A percentile compares a stretch with the other conserved stretches of the same genome.
Conservation (phyloP, 2,113 vertebrate species). For the Apeltes quadracus region DNA sequence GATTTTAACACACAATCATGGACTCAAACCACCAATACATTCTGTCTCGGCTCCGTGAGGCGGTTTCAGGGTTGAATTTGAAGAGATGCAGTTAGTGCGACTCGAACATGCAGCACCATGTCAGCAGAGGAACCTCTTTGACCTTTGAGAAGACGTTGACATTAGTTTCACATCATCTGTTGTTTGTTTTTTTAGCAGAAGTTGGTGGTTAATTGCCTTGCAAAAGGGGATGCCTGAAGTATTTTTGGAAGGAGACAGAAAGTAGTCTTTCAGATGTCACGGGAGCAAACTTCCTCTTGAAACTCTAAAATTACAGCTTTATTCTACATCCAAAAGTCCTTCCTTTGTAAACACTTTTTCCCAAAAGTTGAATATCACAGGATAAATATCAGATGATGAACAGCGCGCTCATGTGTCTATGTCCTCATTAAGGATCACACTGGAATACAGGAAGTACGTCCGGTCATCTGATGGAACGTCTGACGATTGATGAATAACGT, state of each 20-base stretch:
- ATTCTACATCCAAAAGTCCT: not conserved
- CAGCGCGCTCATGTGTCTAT: slow-evolving; percentile 15
- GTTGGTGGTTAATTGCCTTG: not conserved
- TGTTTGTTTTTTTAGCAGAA: slow-evolving; percentile 22
- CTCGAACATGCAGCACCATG: not conserved
- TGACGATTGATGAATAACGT: not conserved
- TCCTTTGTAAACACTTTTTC: not conserved
- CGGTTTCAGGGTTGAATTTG: not conserved
- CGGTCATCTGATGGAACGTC: not conserved
- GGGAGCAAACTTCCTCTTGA: not conserved
- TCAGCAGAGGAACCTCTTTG: not conserved
- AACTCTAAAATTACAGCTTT: not conserved
- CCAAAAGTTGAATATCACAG: slow-evolving; percentile 4
- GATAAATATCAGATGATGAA: slow-evolving; percentile 6
- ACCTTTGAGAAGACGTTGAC: not conserved
- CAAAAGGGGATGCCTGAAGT: not conserved
- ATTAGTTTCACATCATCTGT: slow-evolving; percentile 27
- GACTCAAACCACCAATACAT: not conserved
- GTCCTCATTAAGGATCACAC: not conserved
- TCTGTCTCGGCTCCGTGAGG: not conserved
- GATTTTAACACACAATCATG: not conserved
- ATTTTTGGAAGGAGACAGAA: not conserved
- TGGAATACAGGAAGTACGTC: slow-evolving; percentile 15
- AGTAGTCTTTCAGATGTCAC: not conserved
- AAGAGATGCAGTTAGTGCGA: not conserved